Base-by-base conservation (phyloP, 92 coral and sea anemone species). In the Muricea muricata region DNA sequence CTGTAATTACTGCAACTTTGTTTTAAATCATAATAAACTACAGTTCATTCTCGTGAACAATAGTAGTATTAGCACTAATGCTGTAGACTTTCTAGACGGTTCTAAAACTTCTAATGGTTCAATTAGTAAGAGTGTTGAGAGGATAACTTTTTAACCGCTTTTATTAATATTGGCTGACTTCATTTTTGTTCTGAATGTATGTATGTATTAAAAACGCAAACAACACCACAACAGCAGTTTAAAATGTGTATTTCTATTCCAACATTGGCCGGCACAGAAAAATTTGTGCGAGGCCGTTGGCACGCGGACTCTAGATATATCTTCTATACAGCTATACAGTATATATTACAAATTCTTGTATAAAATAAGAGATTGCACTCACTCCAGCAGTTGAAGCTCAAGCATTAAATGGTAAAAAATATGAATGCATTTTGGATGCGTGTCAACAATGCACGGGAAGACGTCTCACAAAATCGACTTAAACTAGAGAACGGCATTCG, bases 301-400 rank as follows among this genome's bases (percentile, higher is more conserved):
- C 70, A 63, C 37, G 30, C 37, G 30, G 12, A 28, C 37, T 29
- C 37, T 28, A 29, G 39, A 63, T 63, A 61, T 61, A 63, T 63
- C 70, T n/a, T n/a, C n/a, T 63, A 63, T 63, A 63, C 70, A 63
- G 37, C 70, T 63, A 63, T 63, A 63, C 70, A 63, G 9, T 63
- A 63, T 63, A 63, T 63, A 63, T 63, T 63, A 63, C 70, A 63
- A 63, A 63, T 63, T 63, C 70, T 63, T 28, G 70, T 63, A 63
- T 63, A 63, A 63, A 63, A 63, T 63, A 63, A 63, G 37, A 63
- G 30, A 25, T 63, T 32, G 37, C 39, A 63, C 15, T 63, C 70
- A 63, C 70, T 63, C 70, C n/a, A n/a, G n/a, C n/a, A 28, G 34
- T 63, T 11, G 65, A 26, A 32, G 37, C 37, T 63, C 34, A 63